These are phyloP conservation scores for Blennius ocellaris DNA, from an alignment of 2,113 vertebrate genomes.

Conservation along the genomic window DNA sequence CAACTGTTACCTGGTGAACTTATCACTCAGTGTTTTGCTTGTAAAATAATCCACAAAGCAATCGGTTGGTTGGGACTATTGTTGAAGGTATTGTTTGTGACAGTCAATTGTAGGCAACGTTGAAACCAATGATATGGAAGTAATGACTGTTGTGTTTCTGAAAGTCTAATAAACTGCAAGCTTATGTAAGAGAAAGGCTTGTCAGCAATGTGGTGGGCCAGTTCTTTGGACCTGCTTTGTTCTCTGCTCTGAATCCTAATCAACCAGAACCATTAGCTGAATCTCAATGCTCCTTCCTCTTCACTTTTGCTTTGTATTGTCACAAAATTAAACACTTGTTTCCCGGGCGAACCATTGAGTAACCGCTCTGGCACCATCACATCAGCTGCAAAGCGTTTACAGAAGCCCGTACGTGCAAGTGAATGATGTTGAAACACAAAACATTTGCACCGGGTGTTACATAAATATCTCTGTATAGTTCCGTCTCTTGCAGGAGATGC, in stretches of 20 bases:
- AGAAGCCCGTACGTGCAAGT: background rate
- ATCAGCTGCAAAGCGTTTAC: background rate
- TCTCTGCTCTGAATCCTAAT: constrained; percentile 29
- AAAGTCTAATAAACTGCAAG: background rate
- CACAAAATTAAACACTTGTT: background rate
- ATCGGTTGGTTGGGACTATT: no score
- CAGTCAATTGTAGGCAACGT: no score
- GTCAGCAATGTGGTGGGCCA: constrained; percentile 1
- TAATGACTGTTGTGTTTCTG: no score
- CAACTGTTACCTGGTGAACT: constrained; percentile 7
- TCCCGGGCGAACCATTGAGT: background rate
- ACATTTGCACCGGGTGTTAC: background rate
- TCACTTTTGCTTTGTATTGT: background rate
- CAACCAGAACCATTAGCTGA: background rate
- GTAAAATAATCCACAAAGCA: no score
- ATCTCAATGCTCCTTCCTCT: constrained; percentile 3
- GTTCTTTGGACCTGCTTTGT: constrained; percentile 16
- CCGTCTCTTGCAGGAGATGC: background rate
- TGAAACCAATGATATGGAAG: no score
- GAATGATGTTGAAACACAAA: constrained; percentile 1
- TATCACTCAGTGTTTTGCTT: background rate
- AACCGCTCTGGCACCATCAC: background rate
- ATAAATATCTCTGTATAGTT: background rate
- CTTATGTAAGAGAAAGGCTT: background rate
- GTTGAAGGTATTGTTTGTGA: no score